These are phyloP conservation scores for Cylloceria caligata DNA, from an alignment of 2,888 invertebrate genomes.

Conservation along the genomic window DNA sequence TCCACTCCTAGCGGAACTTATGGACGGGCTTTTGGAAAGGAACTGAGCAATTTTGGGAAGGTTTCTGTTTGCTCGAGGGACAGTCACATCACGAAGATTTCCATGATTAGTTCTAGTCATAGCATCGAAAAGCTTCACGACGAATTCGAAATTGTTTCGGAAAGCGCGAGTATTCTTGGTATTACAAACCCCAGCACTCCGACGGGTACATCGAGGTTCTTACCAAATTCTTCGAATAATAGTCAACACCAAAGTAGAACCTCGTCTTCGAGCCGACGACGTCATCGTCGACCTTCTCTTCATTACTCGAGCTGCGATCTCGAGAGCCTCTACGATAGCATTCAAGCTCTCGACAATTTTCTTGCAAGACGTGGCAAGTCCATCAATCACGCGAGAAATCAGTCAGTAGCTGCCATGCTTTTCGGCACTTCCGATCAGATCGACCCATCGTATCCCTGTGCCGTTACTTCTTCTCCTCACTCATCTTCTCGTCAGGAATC, in stretches of 20 bases:
- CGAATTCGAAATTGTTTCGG: constrained; percentile 77
- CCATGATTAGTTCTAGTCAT: constrained; percentile 71
- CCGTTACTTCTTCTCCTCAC: constrained; percentile 8
- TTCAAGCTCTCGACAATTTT: constrained; percentile 78
- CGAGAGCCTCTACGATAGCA: constrained; percentile 78
- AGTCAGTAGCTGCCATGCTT: constrained; percentile 70
- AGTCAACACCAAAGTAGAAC: background rate
- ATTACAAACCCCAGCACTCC: constrained; percentile 54
- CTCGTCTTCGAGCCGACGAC: constrained; percentile 27
- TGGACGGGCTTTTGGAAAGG: constrained; percentile 61
- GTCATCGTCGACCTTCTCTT: constrained; percentile 50
- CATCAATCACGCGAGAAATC: constrained; percentile 58
- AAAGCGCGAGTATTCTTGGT: constrained; percentile 71
- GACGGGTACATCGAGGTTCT: constrained; percentile 51
- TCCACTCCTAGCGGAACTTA: constrained; percentile 72
- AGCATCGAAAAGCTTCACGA: constrained; percentile 77
- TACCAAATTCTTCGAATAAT: background rate
- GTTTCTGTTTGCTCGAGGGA: constrained; percentile 76
- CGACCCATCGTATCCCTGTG: constrained; percentile 51
- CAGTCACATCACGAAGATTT: constrained; percentile 72
- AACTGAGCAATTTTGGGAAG: constrained; percentile 59
- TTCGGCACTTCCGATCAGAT: constrained; percentile 75
- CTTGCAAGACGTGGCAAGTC: constrained; percentile 70
- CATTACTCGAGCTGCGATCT: constrained; percentile 75
- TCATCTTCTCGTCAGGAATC: constrained; percentile 45